Evolutionary conservation across 2,113 vertebrate species (phyloP), one percentile per base, ranked within the genome.

Genomic region (Anser brachyrhynchus): DNA sequence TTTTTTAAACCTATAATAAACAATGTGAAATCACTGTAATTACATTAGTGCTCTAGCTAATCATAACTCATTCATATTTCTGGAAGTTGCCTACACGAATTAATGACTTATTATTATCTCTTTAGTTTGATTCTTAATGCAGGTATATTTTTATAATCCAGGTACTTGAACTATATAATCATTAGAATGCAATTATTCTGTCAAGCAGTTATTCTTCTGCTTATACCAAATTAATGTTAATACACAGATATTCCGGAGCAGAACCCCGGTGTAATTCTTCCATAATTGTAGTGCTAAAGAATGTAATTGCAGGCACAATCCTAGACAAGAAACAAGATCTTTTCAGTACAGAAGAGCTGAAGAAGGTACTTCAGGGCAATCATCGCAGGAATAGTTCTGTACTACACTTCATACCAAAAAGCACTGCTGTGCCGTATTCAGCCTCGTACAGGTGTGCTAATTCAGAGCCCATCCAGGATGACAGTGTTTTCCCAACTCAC

Each of bases 101-200:
- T 97, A 93, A 96, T 94, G 93, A 83, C 93, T 96, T 96, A 96
- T 95, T 95, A 97, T 96, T 96, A 95, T 92, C 91, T 92, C 91
- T 95, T 95, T 92, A 86, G 74, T 90, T 97, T 93, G 86, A 88
- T 96, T 89, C 67, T 97, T 96, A 94, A 79, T 90, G 83, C 94
- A 87, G 89, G 89, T 95, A 73, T 95, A 97, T 97, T 97, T 96
- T 97, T 96, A 93, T 94, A 93, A 89, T 93, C 76, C 85, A 97
- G 91, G 96, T 95, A 94, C 94, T 95, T 94, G 86, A 90, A 90
- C 92, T 95, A 92, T 96, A 96, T 95, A 96, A 96, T 93, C 95
- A 92, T 97, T 96, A 95, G 84, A 69, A 67, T 54, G 88, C 84
- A 96, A 97, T 97, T 97, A 97, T 92, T 93, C 94, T 97, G 94